Evolutionary conservation across 1,140 invertebrate genomes (phyloP).

Genomic region (Papilio glaucus): DNA sequence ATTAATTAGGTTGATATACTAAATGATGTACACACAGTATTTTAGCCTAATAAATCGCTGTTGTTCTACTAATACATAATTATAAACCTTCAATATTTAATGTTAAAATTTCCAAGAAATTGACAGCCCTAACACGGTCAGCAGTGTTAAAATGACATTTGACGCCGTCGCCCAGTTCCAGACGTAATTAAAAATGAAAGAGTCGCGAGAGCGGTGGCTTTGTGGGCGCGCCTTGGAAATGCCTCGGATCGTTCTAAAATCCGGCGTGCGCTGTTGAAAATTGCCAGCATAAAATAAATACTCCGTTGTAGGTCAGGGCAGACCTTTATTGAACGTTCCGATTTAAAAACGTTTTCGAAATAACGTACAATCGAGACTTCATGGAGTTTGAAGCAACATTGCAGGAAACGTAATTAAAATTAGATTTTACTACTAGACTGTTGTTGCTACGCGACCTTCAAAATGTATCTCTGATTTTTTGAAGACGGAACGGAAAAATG

Average conservation of each 20-base stretch:
- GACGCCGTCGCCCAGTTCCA: slow-evolving; percentile 52
- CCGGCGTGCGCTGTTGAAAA: slow-evolving; percentile 16
- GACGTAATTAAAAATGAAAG: slow-evolving; percentile 60
- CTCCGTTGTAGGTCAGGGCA: not conserved
- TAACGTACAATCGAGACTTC: not conserved
- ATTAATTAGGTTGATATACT: no score
- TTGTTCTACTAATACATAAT: no score
- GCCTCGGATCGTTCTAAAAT: slow-evolving; percentile 7
- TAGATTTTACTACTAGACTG: no score
- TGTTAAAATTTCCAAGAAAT: not conserved
- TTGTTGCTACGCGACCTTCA: no score
- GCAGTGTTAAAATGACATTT: slow-evolving; percentile 71
- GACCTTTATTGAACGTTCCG: not conserved
- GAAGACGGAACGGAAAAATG: no score
- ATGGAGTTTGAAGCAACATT: not conserved
- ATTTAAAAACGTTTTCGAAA: not conserved
- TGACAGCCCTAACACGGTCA: slow-evolving; percentile 39
- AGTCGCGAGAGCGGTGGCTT: slow-evolving; percentile 44
- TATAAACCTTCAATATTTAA: not conserved
- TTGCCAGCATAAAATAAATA: slow-evolving; percentile 45
- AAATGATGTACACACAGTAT: no score
- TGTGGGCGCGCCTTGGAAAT: slow-evolving; percentile 38
- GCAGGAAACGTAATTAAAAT: not conserved
- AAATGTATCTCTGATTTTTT: no score
- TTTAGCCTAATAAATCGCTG: no score